phyloP scores from a whole-genome alignment of 1,140 invertebrate species.

The Lepidurus packardi region DNA sequence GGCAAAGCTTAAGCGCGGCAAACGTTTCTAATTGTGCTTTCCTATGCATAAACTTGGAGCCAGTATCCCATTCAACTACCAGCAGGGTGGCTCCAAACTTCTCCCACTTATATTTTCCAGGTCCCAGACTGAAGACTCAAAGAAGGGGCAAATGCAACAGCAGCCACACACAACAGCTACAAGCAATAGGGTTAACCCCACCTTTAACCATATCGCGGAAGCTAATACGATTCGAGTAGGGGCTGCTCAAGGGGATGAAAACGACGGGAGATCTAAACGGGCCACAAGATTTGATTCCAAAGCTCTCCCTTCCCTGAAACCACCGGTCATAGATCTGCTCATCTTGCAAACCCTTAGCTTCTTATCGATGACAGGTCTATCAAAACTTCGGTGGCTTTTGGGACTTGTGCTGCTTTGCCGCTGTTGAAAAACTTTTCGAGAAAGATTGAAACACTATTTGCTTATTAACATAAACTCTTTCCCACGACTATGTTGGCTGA shows the following conservation, averaged over 20 bases:
- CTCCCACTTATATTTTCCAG: background rate
- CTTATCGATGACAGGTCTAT: conserved; percentile 21
- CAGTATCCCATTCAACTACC: conserved; percentile 14
- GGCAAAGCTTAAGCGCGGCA: background rate
- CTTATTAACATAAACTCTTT: background rate
- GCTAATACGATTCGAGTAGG: conserved; percentile 3
- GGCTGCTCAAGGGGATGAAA: background rate
- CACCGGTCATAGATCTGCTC: background rate
- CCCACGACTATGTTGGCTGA: too few species aligned
- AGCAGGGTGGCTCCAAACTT: conserved; percentile 7
- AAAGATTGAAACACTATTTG: background rate
- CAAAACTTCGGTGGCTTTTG: background rate
- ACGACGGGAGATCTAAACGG: background rate
- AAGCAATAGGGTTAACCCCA: background rate
- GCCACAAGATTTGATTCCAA: background rate
- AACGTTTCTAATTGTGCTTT: conserved; percentile 2
- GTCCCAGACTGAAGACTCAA: background rate
- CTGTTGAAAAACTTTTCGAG: background rate
- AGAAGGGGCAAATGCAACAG: background rate
- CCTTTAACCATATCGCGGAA: background rate
- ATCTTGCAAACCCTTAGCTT: background rate
- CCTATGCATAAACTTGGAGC: background rate
- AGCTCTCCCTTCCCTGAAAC: background rate
- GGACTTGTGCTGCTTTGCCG: background rate
- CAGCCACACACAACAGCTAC: background rate